phyloP scores from a whole-genome alignment of 2,888 invertebrate species.

The Brachynemurus nebulosus region DNA sequence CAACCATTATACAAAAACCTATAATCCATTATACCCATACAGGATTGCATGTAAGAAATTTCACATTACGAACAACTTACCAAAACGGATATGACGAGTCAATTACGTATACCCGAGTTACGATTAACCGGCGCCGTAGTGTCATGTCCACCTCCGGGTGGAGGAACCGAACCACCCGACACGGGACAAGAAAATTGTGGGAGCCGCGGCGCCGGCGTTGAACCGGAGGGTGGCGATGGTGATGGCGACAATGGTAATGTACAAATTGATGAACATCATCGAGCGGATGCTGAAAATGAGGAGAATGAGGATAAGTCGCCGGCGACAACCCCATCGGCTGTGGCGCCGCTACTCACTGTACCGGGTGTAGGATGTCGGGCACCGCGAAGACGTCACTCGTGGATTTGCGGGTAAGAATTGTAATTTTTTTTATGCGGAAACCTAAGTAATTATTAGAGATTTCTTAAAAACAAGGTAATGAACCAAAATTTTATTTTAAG shows the following conservation, averaged over 20 bases:
- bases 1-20: too few relatives aligned
- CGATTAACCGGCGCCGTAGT: slow-evolving; percentile 4
- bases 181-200: too few relatives aligned
- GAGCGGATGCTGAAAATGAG: neutral
- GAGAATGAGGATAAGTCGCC: neutral
- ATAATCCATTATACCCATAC: too few relatives aligned
- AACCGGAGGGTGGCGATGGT: neutral
- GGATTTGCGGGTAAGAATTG: slow-evolving; percentile 12
- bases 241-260: neutral
- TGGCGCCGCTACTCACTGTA: slow-evolving; percentile 5
- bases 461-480: too few relatives aligned
- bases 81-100: slow-evolving; percentile 5
- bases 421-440: too few relatives aligned
- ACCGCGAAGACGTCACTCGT: slow-evolving; percentile 8
- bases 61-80: too few relatives aligned
- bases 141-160: slow-evolving; percentile 7
- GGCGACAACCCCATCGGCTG: neutral
- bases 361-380: slow-evolving; percentile 3
- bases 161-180: slow-evolving; percentile 1
- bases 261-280: too few relatives aligned
- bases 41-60: too few relatives aligned
- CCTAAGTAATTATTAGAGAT: too few relatives aligned
- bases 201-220: too few relatives aligned
- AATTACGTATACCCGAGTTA: slow-evolving; percentile 9
- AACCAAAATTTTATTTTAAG: too few relatives aligned